Evolutionary conservation across 2,113 vertebrate species (phyloP), one percentile per base, ranked within the genome.

Genomic region (Mastomys coucha): DNA sequence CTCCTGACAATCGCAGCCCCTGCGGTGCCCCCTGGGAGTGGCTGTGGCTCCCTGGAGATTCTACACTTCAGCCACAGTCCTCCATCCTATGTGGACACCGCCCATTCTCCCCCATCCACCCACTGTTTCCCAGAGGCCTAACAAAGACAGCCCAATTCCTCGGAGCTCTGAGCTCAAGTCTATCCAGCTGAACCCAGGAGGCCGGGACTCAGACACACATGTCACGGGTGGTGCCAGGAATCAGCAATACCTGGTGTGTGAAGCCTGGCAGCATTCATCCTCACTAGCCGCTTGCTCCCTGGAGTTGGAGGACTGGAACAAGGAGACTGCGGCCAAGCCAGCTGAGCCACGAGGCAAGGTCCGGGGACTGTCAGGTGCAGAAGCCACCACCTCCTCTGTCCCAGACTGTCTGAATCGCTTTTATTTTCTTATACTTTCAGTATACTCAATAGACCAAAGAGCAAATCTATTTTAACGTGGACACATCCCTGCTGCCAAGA

Each of bases 391-490:
- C 98, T 98, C 99, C 98, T 75, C 97, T 92, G 98, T 99, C 99
- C 98, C 98, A 98, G 99, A 99, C 99, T 99, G 99, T 99, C 99
- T 98, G 99, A 99, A 99, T 99, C 98, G 98, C 99, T 99, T 99
- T 99, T 99, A 99, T 99, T 99, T 99, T 99, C 99, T 98, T 98
- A 98, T 98, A 98, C 98, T 98, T 98, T 99, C 98, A 98, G 98
- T 98, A 99, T 98, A 99, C 99, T 99, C 99, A 98, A 99, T 99
- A 99, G 99, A 99, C 99, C 99, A 99, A 99, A 99, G 99, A 99
- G 99, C 98, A 99, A 98, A 98, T 98, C 98, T 98, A 99, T 98
- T 98, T 98, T 98, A 98, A 98, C 98, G 98, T 96, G 98, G 98
- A 98, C 98, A 97, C 92, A 93, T 98, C 98, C 98, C 98, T 98